Evolutionary conservation across 2,113 vertebrate genomes (phyloP).

Genomic region (Toxotes jaculatrix): DNA sequence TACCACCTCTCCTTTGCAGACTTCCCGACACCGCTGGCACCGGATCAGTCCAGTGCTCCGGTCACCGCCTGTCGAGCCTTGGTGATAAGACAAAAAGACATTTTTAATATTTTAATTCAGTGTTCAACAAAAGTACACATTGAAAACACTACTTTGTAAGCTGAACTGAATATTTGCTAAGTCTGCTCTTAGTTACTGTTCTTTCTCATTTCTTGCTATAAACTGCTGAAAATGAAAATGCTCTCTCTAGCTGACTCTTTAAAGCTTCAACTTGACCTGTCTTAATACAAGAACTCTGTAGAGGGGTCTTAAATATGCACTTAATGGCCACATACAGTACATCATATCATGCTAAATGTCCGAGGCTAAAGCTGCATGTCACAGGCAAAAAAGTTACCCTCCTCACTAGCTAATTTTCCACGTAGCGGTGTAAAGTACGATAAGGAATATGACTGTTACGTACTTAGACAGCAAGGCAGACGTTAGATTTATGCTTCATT

Average conservation of each 20-base stretch:
- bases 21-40: slow-evolving; percentile 94
- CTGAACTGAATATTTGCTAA: background rate
- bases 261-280: background rate
- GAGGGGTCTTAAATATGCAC: background rate
- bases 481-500: background rate
- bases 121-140: background rate
- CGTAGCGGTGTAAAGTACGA: no score
- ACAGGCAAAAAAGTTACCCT: no score
- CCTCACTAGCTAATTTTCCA: no score
- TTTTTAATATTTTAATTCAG: background rate
- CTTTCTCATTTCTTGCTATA: background rate
- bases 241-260: background rate
- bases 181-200: background rate
- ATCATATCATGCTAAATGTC: no score
- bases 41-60: slow-evolving; percentile 89
- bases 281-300: background rate
- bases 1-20: slow-evolving; percentile 98
- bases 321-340: no score
- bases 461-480: no score
- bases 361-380: no score
- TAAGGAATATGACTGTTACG: no score
- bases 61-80: slow-evolving; percentile 84
- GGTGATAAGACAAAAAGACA: slow-evolving; percentile 81
- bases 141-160: background rate
- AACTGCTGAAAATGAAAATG: background rate